A percentile compares a stretch with the other conserved stretches of the same genome.
Conservation (phyloP, 2,797 vertebrate species). For the Holocentrus rufus region DNA sequence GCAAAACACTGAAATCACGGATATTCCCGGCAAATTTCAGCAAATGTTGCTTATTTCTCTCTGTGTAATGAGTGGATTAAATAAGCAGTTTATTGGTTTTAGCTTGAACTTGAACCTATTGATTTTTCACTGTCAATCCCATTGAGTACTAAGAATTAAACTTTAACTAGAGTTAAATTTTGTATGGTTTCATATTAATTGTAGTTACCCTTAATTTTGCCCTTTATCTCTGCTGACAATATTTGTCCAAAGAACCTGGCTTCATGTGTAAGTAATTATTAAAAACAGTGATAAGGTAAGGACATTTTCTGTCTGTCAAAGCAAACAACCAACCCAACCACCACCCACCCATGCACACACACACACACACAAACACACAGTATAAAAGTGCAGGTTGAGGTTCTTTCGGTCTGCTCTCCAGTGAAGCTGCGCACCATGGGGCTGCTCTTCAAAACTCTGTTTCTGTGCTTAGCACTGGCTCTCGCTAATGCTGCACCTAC, state of each 20-base stretch:
- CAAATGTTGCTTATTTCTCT: not conserved
- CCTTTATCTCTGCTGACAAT: not conserved
- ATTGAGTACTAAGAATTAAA: conserved; percentile 43
- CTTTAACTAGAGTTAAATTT: conserved; percentile 20
- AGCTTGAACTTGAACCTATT: not conserved
- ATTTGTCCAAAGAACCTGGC: conserved; percentile 8
- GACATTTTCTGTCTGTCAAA: too few species aligned
- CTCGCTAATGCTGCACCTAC: conserved; percentile 53
- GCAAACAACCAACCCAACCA: too few species aligned
- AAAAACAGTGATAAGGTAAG: conserved; percentile 15
- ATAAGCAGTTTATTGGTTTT: not conserved
- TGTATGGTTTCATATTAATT: conserved; percentile 12
- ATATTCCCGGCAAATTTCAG: conserved; percentile 3
- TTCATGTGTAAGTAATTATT: not conserved
- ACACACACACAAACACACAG: too few species aligned
- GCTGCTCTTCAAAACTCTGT: conserved; percentile 57
- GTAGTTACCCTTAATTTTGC: not conserved
- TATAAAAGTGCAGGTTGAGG: conserved; percentile 11
- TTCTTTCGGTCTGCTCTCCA: conserved; percentile 10
- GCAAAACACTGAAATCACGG: conserved; percentile 12
- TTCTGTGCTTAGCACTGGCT: conserved; percentile 61
- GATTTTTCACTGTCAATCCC: conserved; percentile 31
- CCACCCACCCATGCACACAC: too few species aligned
- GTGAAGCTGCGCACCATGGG: conserved; percentile 68
- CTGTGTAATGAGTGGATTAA: not conserved